phyloP scores from a whole-genome alignment of 2,113 vertebrate species.

The Cairina moschata region DNA sequence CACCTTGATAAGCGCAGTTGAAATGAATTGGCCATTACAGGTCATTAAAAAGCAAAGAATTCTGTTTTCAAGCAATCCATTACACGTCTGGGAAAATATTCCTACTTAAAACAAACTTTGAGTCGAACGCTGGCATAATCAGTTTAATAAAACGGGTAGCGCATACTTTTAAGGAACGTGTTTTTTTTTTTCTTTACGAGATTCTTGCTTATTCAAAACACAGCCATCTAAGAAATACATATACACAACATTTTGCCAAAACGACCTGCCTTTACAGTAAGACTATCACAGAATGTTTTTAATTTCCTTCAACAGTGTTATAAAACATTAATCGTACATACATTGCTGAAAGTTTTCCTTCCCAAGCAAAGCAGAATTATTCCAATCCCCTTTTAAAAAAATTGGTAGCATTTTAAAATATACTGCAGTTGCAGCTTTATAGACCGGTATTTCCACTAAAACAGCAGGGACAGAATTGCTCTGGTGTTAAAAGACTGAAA shows the following conservation, averaged over 20 bases:
- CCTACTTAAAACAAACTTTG: conserved; percentile 57
- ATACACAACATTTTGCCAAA: conserved; percentile 62
- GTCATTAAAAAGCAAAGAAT: conserved; percentile 70
- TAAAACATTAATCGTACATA: conserved; percentile 65
- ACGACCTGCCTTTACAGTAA: conserved; percentile 16
- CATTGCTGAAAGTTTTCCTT: conserved; percentile 60
- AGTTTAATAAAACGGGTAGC: conserved; percentile 61
- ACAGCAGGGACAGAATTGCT: conserved; percentile 64
- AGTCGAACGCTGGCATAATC: conserved; percentile 54
- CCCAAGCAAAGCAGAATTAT: conserved; percentile 71
- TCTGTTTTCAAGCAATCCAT: conserved; percentile 70
- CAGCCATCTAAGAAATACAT: conserved; percentile 63
- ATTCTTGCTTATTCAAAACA: conserved; percentile 74
- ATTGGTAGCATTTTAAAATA: conserved; percentile 56
- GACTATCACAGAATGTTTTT: conserved; percentile 74
- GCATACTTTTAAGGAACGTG: conserved; percentile 63
- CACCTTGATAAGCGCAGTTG: conserved; percentile 65
- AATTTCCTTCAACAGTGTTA: conserved; percentile 76
- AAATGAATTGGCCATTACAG: conserved; percentile 69
- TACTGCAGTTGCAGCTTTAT: conserved; percentile 56
- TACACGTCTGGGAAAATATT: conserved; percentile 71
- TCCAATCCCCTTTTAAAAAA: conserved; percentile 28
- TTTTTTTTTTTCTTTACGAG: conserved; percentile 59
- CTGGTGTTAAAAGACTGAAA: conserved; percentile 63
- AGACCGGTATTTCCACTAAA: conserved; percentile 71